Evolutionary conservation across 2,797 vertebrate species (phyloP).

Genomic region (Epinephelus malabaricus): DNA sequence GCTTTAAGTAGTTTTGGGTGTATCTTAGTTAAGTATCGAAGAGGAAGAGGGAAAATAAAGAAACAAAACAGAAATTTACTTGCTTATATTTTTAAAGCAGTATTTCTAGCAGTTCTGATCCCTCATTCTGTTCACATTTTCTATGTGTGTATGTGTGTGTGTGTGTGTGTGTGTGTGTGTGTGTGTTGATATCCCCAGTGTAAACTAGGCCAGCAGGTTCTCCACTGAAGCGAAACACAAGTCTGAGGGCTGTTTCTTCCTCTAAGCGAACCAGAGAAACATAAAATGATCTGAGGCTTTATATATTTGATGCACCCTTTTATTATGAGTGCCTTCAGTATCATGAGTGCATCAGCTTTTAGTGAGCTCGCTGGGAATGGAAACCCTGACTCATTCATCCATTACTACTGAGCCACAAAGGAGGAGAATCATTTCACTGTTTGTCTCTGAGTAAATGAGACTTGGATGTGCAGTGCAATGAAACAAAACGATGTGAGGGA

Average conservation of each 20-base stretch:
- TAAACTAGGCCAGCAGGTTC: background rate
- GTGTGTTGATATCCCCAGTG: background rate
- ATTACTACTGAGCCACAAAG: background rate
- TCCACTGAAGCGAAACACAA: background rate
- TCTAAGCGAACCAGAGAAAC: background rate
- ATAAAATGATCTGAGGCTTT: background rate
- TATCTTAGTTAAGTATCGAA: background rate
- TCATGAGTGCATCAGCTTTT: background rate
- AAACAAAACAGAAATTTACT: no score
- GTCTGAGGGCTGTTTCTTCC: background rate
- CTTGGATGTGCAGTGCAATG: background rate
- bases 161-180: background rate
- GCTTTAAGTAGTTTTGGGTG: background rate
- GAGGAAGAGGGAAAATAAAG: background rate
- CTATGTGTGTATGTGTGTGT: no score
- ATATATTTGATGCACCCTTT: background rate
- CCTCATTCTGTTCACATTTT: no score
- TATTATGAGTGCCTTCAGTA: background rate
- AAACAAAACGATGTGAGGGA: background rate
- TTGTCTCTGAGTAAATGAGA: background rate
- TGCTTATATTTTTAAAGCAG: no score
- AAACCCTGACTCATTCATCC: slow-evolving; percentile 3
- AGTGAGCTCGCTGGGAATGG: background rate
- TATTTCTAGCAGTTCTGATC: no score
- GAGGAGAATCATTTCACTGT: background rate